Conservation (phyloP, 2,113 vertebrate genomes). For the Syngnathus scovelli region DNA sequence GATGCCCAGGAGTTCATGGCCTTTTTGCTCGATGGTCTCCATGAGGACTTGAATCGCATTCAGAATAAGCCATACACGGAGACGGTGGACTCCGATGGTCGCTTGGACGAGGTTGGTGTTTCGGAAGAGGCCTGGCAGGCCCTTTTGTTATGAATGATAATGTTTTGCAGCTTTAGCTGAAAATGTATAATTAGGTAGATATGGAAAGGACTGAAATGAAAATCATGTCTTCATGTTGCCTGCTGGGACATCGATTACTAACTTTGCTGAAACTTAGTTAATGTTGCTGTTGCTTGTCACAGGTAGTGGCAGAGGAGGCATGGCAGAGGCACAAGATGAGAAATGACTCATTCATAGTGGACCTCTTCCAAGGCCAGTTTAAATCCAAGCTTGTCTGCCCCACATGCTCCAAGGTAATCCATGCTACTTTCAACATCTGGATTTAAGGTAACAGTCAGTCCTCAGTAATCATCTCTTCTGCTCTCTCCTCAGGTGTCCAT, state of each 20-base stretch:
- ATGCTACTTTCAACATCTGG: not conserved
- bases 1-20: conserved; percentile 99
- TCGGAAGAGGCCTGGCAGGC: not conserved
- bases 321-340: conserved; percentile 98
- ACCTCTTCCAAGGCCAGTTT: conserved; percentile 98
- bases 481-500: conserved; percentile 83
- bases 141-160: not conserved
- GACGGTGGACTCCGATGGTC: conserved; percentile 91
- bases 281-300: not conserved
- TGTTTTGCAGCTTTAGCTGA: not conserved
- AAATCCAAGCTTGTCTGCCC: conserved; percentile 98
- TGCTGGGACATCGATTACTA: not conserved
- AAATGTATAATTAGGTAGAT: not conserved
- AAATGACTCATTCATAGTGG: conserved; percentile 96
- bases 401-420: conserved; percentile 87
- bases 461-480: not conserved
- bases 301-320: conserved; percentile 97
- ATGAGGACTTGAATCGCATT: conserved; percentile 96
- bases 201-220: not conserved
- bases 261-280: not conserved
- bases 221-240: not conserved
- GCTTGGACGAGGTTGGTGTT: conserved; percentile 82
- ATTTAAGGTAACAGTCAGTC: not conserved
- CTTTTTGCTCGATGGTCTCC: conserved; percentile 93
- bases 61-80: conserved; percentile 98